These are phyloP conservation scores for Hippolais icterina DNA, from an alignment of 2,113 vertebrate species.

Conservation along the genomic window DNA sequence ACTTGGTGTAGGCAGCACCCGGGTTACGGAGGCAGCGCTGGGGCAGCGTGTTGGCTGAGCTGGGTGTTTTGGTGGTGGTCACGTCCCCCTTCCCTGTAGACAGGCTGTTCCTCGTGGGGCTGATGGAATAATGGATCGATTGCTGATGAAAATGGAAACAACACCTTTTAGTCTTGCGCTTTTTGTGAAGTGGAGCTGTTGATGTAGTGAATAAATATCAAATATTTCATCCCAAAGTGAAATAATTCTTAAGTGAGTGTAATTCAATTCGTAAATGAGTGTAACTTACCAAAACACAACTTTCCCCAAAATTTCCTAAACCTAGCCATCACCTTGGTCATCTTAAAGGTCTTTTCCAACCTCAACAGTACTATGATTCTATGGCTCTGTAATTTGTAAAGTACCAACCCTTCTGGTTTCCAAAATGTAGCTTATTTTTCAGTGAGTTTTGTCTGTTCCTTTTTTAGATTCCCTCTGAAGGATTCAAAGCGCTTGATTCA, in stretches of 20 bases:
- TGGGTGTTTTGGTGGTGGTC: neutral
- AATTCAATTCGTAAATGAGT: fast-evolving
- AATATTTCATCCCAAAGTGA: neutral
- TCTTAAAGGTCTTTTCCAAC: neutral
- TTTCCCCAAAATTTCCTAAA: neutral
- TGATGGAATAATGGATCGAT: neutral
- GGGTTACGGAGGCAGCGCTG: neutral
- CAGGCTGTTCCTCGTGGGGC: neutral
- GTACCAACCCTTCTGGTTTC: neutral
- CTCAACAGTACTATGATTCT: neutral
- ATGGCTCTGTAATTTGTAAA: neutral
- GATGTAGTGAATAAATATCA: fast-evolving
- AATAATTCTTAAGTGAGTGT: fast-evolving
- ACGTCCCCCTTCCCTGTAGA: neutral
- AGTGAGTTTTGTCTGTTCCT: neutral
- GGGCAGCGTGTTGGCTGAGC: neutral
- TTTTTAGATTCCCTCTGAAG: slow-evolving; percentile 80
- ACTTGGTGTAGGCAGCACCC: fast-evolving
- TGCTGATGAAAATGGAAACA: neutral
- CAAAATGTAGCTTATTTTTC: neutral
- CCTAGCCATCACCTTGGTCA: fast-evolving
- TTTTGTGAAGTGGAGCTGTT: neutral
- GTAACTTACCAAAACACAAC: neutral
- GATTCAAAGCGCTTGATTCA: slow-evolving; percentile 79
- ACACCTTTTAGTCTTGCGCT: neutral